Conservation (phyloP, 2,888 invertebrate genomes). For the Leptodirus hochenwartii region DNA sequence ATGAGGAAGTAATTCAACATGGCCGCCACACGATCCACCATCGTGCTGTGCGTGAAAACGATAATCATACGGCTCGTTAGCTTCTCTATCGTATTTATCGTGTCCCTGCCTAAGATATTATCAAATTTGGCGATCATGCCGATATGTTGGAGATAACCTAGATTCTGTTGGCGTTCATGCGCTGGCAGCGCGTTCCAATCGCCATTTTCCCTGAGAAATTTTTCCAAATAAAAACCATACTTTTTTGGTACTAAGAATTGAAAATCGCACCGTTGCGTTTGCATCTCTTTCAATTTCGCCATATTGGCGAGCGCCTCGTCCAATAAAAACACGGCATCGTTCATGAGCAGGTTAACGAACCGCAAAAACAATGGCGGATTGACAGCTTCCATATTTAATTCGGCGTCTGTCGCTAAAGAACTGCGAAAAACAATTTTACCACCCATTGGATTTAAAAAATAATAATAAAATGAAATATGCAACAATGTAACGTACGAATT, state of each 20-base stretch:
- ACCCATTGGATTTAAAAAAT: slow-evolving; percentile 3
- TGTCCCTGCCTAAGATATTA: slow-evolving; percentile 80
- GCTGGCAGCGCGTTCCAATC: slow-evolving; percentile 53
- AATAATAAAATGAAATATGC: slow-evolving; percentile 2
- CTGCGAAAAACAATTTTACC: slow-evolving; percentile 31
- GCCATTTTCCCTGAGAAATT: slow-evolving; percentile 39
- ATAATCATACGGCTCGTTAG: slow-evolving; percentile 57
- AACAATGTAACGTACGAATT: neutral
- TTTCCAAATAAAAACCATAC: neutral
- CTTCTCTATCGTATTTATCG: slow-evolving; percentile 64
- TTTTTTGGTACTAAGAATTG: slow-evolving; percentile 7
- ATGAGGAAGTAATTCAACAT: slow-evolving; percentile 92
- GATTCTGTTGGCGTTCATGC: slow-evolving; percentile 58
- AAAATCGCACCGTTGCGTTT: slow-evolving; percentile 44
- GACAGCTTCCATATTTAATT: slow-evolving; percentile 74
- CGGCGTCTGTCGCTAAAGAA: slow-evolving; percentile 58
- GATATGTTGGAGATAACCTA: slow-evolving; percentile 50
- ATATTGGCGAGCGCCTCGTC: slow-evolving; percentile 84
- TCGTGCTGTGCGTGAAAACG: slow-evolving; percentile 78
- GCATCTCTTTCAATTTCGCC: slow-evolving; percentile 70
- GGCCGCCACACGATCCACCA: slow-evolving; percentile 82
- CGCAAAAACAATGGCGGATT: slow-evolving; percentile 82
- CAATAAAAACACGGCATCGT: slow-evolving; percentile 89
- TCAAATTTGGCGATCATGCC: slow-evolving; percentile 80
- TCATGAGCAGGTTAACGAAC: slow-evolving; percentile 91